Base-by-base conservation (phyloP, 2,797 vertebrate genomes). In the Falco biarmicus region DNA sequence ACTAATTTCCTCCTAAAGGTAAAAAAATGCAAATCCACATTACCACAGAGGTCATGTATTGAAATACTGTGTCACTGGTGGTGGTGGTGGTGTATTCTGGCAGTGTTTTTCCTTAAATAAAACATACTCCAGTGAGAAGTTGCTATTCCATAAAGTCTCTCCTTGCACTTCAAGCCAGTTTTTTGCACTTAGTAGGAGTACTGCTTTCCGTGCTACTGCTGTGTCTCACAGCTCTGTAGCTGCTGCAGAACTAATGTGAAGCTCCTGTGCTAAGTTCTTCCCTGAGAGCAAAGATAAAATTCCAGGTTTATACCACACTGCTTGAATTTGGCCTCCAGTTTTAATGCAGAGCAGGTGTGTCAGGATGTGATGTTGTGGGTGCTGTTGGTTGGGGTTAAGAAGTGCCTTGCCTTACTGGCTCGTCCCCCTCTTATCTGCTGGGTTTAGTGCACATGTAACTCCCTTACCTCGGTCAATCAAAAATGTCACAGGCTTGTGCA, bases 371-470 rank as follows among this genome's bases (percentile, higher is more conserved):
- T 75, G n/a, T 10, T 63, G n/a, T 47, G 51, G 53, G 28, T 56
- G 15, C 50, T 78, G 15, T 15, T 50, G 81, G 26, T 17, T 54
- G 76, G 56, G 47, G 18, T 87, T 66, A 16, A 48, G 83, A 83
- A 16, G 24, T 10, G 10, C 60, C 84, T 78, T 37, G n/a, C 50
- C 17, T 39, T 13, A 4, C 43, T 16, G 14, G 60, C 66, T 93
- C 31, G 5, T 59, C 22, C 29, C 15, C 4, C 29, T 74, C 15
- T 9, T 63, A 0, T 29, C 65, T 64, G n/a, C 82, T 68, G 71
- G 5, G 3, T 3, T 57, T 17, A 11, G 8, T 15, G 28, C 28
- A 25, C 0, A 0, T 26, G 31, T 43, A 5, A 26, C 39, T 85
- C 37, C 16, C 16, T 78, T 19, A 28, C n/a, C 17, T 1, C 6